Evolutionary conservation across 1,140 invertebrate genomes (phyloP).

Genomic region (Rhysida immarginata): DNA sequence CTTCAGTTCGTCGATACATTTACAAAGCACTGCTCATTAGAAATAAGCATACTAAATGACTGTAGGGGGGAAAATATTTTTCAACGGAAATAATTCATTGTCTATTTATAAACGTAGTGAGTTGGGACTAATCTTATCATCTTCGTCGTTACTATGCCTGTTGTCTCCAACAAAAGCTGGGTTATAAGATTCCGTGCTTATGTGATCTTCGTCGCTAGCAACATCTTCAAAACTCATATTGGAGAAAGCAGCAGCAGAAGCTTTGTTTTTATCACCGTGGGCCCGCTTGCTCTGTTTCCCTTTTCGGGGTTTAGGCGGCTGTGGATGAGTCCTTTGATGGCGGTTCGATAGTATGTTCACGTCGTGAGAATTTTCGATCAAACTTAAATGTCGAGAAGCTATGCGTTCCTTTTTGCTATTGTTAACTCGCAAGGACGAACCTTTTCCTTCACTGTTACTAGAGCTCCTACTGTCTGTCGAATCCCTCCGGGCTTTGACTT

Average conservation of each 20-base stretch:
- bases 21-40: too few relatives aligned
- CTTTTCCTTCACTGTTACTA: conserved; percentile 2
- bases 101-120: too few relatives aligned
- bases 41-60: too few relatives aligned
- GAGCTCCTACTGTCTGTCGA: conserved; percentile 8
- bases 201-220: conserved; percentile 44
- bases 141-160: not conserved
- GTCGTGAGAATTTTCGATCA: not conserved
- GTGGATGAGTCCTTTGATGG: not conserved
- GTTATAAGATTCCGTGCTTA: not conserved
- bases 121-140: not conserved
- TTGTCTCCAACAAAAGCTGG: conserved; percentile 1
- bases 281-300: conserved; percentile 16
- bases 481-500: not conserved
- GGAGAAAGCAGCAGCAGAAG: conserved; percentile 40
- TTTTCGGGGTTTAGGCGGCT: conserved; percentile 8
- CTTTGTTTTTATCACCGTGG: conserved; percentile 11
- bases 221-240: conserved; percentile 69
- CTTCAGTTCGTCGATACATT: too few relatives aligned
- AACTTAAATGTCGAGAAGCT: not conserved
- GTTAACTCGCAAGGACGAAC: not conserved
- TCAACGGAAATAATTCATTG: too few relatives aligned
- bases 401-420: not conserved
- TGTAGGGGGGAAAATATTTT: too few relatives aligned
- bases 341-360: not conserved